A percentile compares a stretch with the other conserved stretches of the same genome.
Evolutionary conservation across 2,888 invertebrate genomes (phyloP).

Genomic region (Phengaris arion): DNA sequence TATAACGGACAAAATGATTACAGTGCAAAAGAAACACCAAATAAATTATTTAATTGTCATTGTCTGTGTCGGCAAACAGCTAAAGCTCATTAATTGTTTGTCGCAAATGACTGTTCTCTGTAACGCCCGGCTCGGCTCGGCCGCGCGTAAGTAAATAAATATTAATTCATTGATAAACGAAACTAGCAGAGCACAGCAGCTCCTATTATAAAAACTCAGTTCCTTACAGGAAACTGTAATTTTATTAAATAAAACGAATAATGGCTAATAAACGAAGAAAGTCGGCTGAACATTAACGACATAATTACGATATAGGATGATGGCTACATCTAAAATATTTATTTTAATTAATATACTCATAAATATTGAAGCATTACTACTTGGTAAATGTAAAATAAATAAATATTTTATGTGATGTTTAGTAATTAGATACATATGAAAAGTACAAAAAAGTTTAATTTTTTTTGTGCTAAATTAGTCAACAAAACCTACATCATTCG

Average conservation of each 20-base stretch:
- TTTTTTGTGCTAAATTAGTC: too few relatives aligned
- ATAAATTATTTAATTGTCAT: neutral
- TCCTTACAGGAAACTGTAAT: neutral
- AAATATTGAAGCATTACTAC: too few relatives aligned
- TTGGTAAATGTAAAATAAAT: too few relatives aligned
- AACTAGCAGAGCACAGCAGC: neutral
- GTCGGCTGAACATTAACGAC: neutral
- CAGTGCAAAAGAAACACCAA: neutral
- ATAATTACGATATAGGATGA: neutral
- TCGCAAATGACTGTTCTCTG: neutral
- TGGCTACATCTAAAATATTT: too few relatives aligned
- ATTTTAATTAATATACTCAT: too few relatives aligned
- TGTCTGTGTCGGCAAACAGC: neutral
- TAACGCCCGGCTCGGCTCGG: neutral
- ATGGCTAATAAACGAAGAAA: neutral
- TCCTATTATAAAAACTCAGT: neutral
- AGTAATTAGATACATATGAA: too few relatives aligned
- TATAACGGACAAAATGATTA: neutral
- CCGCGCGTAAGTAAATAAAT: neutral
- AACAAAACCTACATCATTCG: too few relatives aligned
- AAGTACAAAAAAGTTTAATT: too few relatives aligned
- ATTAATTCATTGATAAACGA: neutral
- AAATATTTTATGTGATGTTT: too few relatives aligned
- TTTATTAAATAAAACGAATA: neutral
- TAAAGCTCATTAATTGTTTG: neutral